phyloP scores from a whole-genome alignment of 2,888 invertebrate species.

The Caenorhabditis japonica region DNA sequence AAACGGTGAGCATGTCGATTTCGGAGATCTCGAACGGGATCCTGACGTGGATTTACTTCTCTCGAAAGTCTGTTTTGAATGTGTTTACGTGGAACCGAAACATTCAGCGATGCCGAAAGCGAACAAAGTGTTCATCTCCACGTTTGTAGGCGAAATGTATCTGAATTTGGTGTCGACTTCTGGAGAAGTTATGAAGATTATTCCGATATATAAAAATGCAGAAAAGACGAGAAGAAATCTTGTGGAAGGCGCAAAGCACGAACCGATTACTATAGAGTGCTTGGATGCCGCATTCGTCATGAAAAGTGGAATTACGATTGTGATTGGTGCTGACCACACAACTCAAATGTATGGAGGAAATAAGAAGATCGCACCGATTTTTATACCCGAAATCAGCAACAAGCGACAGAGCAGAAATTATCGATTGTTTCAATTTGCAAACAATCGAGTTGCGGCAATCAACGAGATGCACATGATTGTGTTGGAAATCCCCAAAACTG shows the following conservation, averaged over 20 bases:
- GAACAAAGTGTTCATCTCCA: conserved; percentile 34
- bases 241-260: not conserved
- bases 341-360: conserved; percentile 35
- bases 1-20: conserved; percentile 13
- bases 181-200: conserved; percentile 24
- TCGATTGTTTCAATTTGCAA: conserved; percentile 4
- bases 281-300: conserved; percentile 22
- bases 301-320: conserved; percentile 35
- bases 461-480: conserved; percentile 1
- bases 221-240: conserved; percentile 15
- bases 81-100: conserved; percentile 47
- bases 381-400: conserved; percentile 21
- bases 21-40: conserved; percentile 48
- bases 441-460: conserved; percentile 1
- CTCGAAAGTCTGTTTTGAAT: conserved; percentile 52
- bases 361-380: conserved; percentile 26
- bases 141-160: conserved; percentile 25
- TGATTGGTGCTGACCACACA: conserved; percentile 20
- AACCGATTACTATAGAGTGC: conserved; percentile 18
- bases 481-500: conserved; percentile 13
- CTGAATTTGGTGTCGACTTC: conserved; percentile 26
- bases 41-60: conserved; percentile 51
- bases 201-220: conserved; percentile 36
- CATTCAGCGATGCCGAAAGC: conserved; percentile 12
- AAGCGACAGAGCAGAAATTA: conserved; percentile 6